Evolutionary conservation across 2,113 vertebrate genomes (phyloP).

Genomic region (Forbesichthys papilliferus): DNA sequence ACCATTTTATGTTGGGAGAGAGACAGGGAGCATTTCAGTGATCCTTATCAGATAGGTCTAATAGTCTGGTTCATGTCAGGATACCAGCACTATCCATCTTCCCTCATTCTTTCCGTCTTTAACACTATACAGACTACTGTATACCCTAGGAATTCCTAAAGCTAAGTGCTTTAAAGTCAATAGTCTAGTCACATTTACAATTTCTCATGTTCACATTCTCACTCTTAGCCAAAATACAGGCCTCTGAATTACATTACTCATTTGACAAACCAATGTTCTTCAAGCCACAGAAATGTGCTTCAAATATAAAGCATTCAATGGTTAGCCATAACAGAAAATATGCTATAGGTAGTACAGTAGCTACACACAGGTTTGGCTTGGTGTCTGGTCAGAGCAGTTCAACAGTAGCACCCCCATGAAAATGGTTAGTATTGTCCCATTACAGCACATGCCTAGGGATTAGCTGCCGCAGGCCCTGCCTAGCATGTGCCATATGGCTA

Average conservation of each 20-base stretch:
- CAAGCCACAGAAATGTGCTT: not conserved
- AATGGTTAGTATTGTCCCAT: conserved; percentile 63
- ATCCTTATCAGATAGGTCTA: conserved; percentile 45
- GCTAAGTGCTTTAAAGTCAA: conserved; percentile 37
- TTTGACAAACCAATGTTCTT: no score
- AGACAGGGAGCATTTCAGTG: conserved; percentile 22
- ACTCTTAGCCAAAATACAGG: not conserved
- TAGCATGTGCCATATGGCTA: conserved; percentile 49
- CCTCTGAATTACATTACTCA: not conserved
- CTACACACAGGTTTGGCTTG: conserved; percentile 1
- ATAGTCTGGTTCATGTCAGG: conserved; percentile 52
- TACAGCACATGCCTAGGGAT: conserved; percentile 67
- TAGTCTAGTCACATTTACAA: not conserved
- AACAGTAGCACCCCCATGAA: conserved; percentile 63
- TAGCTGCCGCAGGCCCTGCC: conserved; percentile 54
- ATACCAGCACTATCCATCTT: conserved; percentile 42
- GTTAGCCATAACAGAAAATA: not conserved
- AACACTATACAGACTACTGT: conserved; percentile 65
- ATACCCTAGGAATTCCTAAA: conserved; percentile 49
- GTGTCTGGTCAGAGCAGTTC: not conserved
- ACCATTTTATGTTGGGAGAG: conserved; percentile 1
- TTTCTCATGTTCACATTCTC: not conserved
- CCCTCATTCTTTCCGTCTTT: conserved; percentile 52
- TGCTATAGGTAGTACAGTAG: conserved; percentile 7
- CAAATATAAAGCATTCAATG: not conserved